Evolutionary conservation across 2,113 vertebrate species (phyloP), one percentile per base, ranked within the genome.

Genomic region (Scatophagus argus): DNA sequence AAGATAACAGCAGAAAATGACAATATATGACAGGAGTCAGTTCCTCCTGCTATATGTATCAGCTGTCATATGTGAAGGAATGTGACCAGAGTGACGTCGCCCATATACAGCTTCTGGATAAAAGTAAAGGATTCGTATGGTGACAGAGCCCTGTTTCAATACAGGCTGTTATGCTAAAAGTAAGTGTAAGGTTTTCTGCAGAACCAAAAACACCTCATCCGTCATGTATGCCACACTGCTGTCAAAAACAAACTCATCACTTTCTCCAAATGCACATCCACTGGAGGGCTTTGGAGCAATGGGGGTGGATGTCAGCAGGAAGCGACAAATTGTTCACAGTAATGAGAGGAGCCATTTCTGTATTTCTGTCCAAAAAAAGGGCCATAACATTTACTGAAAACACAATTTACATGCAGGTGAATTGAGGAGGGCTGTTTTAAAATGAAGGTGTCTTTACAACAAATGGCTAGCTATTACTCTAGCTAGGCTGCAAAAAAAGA

Each of bases 21-120:
- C 59, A 74, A 44, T 64, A 55, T 64, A n/a, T 75, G 39, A 75
- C 49, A 46, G 36, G 39, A 65, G 16, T 23, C 17, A 65, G 61
- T 29, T 56, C 49, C 51, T 65, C 21, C 4, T 27, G 61, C 49
- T 56, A 0, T 36, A 36, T 56, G 16, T 63, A 36, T 54, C 47
- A 54, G 59, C 59, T 46, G 29, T 74, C 49, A 21, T 10, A 27
- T 64, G 14, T 55, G 16, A 38, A 16, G 17, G 58, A 58, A 39
- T 47, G 32, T 41, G 21, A 29, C 39, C 25, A 21, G 7, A 41
- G 19, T 25, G 6, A 8, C 32, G 47, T 43, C 2, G 14, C 29
- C n/a, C 10, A 44, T 14, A 47, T 19, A 17, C 7, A 41, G 43
- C 54, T 41, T 66, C 31, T 56, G n/a, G 29, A 27, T 58, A 12